Conservation (phyloP, 2,888 invertebrate species). For the Hirtodrosophila histrioides region DNA sequence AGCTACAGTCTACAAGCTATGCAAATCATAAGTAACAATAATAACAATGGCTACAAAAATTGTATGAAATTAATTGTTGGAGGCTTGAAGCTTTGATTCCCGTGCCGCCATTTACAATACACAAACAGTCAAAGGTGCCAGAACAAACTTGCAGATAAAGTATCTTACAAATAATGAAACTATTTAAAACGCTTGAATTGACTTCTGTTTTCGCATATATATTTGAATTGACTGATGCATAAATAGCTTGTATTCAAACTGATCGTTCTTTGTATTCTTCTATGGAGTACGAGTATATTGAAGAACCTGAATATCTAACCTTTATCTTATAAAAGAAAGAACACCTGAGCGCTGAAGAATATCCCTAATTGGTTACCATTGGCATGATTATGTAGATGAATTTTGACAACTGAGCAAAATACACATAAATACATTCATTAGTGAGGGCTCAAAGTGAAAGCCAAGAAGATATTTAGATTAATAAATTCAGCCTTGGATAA, state of each 20-base stretch:
- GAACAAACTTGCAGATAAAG: constrained; percentile 45
- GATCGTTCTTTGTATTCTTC: constrained; percentile 3
- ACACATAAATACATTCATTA: neutral
- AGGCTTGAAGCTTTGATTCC: constrained; percentile 28
- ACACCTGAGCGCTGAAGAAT: neutral
- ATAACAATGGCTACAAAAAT: constrained; percentile 42
- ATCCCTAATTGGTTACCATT: constrained; percentile 8
- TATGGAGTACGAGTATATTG: constrained; percentile 7
- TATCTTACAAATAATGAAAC: constrained; percentile 48
- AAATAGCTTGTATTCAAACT: constrained; percentile 34
- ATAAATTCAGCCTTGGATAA: no score
- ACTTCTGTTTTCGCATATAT: constrained; percentile 55
- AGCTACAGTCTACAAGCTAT: constrained; percentile 29
- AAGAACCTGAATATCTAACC: neutral
- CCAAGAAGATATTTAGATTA: no score
- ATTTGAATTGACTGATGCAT: constrained; percentile 34
- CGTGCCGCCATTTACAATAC: constrained; percentile 1
- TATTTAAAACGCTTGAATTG: constrained; percentile 55
- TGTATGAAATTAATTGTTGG: constrained; percentile 36
- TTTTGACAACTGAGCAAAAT: neutral
- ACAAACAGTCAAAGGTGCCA: constrained; percentile 45
- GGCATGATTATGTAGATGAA: neutral
- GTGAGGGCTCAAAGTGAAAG: no score
- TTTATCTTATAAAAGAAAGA: neutral
- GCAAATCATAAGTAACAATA: constrained; percentile 46